A percentile compares a stretch with the other conserved stretches of the same genome.
Evolutionary conservation across 2,113 vertebrate genomes (phyloP).

Genomic region (Probosciger aterrimus): DNA sequence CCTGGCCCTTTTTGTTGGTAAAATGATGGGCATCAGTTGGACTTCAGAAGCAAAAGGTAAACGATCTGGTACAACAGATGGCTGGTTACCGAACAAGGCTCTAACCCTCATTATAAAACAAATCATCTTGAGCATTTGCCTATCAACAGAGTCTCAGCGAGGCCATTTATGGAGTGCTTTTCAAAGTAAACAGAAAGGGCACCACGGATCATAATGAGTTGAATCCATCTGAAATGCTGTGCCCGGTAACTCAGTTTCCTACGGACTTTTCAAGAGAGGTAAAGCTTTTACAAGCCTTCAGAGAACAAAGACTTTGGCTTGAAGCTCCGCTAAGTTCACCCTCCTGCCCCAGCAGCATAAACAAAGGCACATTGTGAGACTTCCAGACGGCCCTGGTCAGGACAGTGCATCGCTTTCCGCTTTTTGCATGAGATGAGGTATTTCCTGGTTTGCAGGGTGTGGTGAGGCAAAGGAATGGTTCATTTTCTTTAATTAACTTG

Average conservation of each 20-base stretch:
- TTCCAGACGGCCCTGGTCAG: neutral
- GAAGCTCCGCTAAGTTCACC: neutral
- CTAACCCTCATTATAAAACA: neutral
- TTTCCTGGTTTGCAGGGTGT: neutral
- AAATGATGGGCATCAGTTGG: neutral
- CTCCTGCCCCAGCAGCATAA: neutral
- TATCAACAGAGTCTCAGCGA: neutral
- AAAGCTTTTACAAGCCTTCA: neutral
- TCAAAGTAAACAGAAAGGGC: neutral
- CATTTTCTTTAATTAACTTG: neutral
- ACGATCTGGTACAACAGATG: neutral
- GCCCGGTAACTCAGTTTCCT: neutral
- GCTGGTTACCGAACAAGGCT: neutral
- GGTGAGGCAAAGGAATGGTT: neutral
- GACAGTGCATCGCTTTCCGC: neutral
- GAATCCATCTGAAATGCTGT: neutral
- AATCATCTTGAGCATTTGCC: neutral
- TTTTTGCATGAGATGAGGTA: neutral
- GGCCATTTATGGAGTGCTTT: neutral
- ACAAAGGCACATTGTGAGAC: neutral
- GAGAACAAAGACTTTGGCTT: neutral
- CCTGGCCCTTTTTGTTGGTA: neutral
- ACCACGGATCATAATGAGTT: fast-evolving
- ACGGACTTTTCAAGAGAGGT: neutral
- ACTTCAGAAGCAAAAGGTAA: neutral